Conservation (phyloP, 2,888 invertebrate species). For the Polia nebulosa region DNA sequence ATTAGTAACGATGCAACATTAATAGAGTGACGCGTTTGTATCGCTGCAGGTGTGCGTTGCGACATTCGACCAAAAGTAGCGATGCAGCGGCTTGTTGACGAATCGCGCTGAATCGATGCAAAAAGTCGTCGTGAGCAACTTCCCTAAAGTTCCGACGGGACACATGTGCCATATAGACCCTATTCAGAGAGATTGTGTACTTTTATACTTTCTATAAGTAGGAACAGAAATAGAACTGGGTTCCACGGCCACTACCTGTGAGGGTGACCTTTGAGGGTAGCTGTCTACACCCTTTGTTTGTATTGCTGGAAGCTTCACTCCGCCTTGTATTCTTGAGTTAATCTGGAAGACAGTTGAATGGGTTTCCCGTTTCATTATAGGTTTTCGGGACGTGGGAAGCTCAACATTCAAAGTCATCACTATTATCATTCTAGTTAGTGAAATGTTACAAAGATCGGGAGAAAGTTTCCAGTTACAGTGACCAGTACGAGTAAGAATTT, state of each 20-base stretch:
- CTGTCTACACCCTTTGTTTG: slow-evolving; percentile 1
- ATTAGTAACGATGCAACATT: too few relatives aligned
- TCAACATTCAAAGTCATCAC: background rate
- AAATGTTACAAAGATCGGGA: background rate
- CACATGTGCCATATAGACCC: slow-evolving; percentile 55
- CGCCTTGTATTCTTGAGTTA: slow-evolving; percentile 4
- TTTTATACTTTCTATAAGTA: slow-evolving; percentile 53
- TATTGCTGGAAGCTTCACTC: slow-evolving; percentile 6
- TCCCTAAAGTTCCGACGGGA: slow-evolving; percentile 37
- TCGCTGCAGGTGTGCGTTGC: background rate
- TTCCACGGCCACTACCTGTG: background rate
- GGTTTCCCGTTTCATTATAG: background rate
- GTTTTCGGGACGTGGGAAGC: background rate
- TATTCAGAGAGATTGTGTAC: slow-evolving; percentile 52
- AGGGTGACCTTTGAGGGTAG: slow-evolving; percentile 13
- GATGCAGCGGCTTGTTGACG: background rate
- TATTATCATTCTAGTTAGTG: background rate
- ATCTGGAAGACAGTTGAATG: slow-evolving; percentile 7
- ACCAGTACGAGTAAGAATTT: background rate
- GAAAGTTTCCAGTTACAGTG: background rate
- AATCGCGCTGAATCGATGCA: background rate
- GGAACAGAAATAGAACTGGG: slow-evolving; percentile 43
- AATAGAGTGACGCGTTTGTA: background rate
- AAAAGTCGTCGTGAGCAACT: background rate
- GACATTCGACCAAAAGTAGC: background rate